phyloP scores from a whole-genome alignment of 1,140 invertebrate species.

The Phthorimaea operculella region DNA sequence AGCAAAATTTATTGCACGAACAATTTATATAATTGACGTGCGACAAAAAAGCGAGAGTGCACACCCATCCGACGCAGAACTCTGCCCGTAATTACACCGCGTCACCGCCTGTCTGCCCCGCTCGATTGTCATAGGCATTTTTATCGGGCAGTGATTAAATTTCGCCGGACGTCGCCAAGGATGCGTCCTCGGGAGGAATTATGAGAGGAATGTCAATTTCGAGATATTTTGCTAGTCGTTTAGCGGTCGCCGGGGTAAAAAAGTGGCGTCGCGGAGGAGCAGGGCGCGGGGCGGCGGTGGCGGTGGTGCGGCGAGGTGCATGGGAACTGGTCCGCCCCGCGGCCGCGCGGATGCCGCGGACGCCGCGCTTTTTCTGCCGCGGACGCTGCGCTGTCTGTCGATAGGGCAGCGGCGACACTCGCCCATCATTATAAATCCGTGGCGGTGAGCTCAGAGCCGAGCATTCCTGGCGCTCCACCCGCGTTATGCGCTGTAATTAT shows the following conservation, averaged over 20 bases:
- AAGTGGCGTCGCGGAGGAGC: conserved; percentile 33
- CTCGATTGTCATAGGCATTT: conserved; percentile 50
- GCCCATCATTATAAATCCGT: conserved; percentile 59
- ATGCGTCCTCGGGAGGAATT: conserved; percentile 53
- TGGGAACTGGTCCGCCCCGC: conserved; percentile 45
- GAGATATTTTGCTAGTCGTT: conserved; percentile 59
- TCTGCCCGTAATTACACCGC: conserved; percentile 50
- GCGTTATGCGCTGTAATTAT: conserved; percentile 64
- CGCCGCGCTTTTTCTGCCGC: conserved; percentile 42
- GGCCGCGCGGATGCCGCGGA: conserved; percentile 38
- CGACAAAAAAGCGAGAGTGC: conserved; percentile 63
- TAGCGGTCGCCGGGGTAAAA: conserved; percentile 40
- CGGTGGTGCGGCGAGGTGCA: conserved; percentile 27
- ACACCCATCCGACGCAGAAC: conserved; percentile 53
- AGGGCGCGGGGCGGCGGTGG: conserved; percentile 18
- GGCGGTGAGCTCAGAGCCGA: conserved; percentile 57
- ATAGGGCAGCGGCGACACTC: conserved; percentile 53
- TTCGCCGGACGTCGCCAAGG: conserved; percentile 42
- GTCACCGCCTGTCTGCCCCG: conserved; percentile 33
- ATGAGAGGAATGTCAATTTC: conserved; percentile 64
- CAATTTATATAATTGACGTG: conserved; percentile 66
- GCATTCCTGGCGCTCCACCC: conserved; percentile 52
- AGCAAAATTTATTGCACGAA: conserved; percentile 65
- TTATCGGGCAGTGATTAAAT: conserved; percentile 46
- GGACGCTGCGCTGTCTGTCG: conserved; percentile 37